Percentiles rank a stretch among this genome's conserved stretches.
Evolutionary conservation across 2,888 invertebrate species (phyloP).

Genomic region (Strigamia transsilvanica): DNA sequence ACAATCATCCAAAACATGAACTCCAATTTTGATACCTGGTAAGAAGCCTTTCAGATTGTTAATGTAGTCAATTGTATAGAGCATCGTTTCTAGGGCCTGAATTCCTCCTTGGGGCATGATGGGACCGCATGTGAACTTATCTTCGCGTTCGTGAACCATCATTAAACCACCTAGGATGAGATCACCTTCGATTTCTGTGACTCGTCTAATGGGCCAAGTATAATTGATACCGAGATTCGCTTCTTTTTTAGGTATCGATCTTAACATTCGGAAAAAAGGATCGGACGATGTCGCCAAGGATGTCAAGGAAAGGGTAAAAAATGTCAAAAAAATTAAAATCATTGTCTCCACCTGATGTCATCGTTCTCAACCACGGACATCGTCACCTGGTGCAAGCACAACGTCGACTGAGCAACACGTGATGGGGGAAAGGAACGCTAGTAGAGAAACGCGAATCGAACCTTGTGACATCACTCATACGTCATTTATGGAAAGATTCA

Average conservation of each 20-base stretch:
- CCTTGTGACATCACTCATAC: background rate
- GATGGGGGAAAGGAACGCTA: background rate
- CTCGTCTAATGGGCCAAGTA: constrained; percentile 83
- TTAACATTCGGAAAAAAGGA: background rate
- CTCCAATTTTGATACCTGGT: constrained; percentile 82
- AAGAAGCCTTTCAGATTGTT: constrained; percentile 73
- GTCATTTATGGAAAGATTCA: background rate
- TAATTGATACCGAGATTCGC: constrained; percentile 52
- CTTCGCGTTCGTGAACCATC: constrained; percentile 94
- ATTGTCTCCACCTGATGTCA: constrained; percentile 8
- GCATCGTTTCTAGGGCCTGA: constrained; percentile 88
- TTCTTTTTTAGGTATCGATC: constrained; percentile 47
- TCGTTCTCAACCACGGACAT: constrained; percentile 2
- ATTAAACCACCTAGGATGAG: constrained; percentile 88
- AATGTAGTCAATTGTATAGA: constrained; percentile 85
- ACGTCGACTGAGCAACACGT: constrained; percentile 3
- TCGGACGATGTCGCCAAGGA: background rate
- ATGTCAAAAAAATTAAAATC: background rate
- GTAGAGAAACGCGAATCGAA: background rate
- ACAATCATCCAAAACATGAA: constrained; percentile 91
- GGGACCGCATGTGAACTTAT: constrained; percentile 86
- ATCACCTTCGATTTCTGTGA: constrained; percentile 87
- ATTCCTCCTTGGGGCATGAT: constrained; percentile 89
- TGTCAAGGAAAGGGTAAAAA: constrained; percentile 3
- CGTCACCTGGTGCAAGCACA: constrained; percentile 2